Evolutionary conservation across 2,888 invertebrate species (phyloP).

Genomic region (Spodoptera picta): DNA sequence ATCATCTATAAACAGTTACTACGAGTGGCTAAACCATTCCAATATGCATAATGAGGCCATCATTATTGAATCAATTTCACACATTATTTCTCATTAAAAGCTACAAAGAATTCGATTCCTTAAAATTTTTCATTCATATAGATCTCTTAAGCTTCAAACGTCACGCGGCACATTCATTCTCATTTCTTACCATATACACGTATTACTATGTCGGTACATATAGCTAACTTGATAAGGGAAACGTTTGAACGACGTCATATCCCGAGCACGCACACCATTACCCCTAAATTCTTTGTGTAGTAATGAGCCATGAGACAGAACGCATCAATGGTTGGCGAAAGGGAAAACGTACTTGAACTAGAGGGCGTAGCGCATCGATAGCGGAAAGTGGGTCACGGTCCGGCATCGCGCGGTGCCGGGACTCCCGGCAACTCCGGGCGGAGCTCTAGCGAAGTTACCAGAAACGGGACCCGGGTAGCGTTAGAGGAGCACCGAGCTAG

Average conservation of each 20-base stretch:
- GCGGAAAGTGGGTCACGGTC: conserved; percentile 79
- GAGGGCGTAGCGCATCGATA: conserved; percentile 76
- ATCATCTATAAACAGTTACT: no score
- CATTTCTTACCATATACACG: conserved; percentile 10
- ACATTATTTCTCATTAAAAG: no score
- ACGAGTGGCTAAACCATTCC: no score
- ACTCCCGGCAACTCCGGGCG: conserved; percentile 39
- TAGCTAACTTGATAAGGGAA: conserved; percentile 24
- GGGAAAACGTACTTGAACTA: conserved; percentile 78
- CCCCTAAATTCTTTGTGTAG: conserved; percentile 32
- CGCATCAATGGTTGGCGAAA: conserved; percentile 74
- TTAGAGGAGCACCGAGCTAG: conserved; percentile 13
- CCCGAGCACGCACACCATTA: conserved; percentile 33
- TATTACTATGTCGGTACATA: not conserved
- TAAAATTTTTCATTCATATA: conserved; percentile 4
- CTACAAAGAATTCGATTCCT: not conserved
- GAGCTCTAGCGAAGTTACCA: conserved; percentile 36
- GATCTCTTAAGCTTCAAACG: conserved; percentile 11
- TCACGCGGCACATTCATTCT: conserved; percentile 18
- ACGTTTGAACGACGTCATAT: conserved; percentile 9
- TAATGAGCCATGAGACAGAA: conserved; percentile 49
- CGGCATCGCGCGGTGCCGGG: conserved; percentile 63
- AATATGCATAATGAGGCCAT: no score
- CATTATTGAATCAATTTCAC: no score
- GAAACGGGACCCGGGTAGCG: conserved; percentile 17